These are phyloP conservation scores for Chrysina gloriosa DNA, from an alignment of 2,888 invertebrate species.

Conservation along the genomic window DNA sequence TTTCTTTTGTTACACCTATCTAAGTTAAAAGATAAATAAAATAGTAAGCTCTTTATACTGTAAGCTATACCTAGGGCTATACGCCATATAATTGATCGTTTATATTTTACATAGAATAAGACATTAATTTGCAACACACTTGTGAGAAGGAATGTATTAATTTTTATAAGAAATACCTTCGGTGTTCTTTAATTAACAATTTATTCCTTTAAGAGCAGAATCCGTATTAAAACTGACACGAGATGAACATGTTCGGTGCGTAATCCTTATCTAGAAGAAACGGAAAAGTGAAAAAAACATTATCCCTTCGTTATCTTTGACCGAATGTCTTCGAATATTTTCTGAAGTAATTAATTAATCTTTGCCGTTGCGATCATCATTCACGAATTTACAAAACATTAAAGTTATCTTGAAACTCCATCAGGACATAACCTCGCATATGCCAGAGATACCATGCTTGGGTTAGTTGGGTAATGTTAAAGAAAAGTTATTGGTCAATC, in stretches of 20 bases:
- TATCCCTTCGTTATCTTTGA: constrained; percentile 1
- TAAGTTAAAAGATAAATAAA: no score
- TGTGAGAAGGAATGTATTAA: no score
- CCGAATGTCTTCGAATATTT: constrained; percentile 46
- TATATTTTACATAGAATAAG: no score
- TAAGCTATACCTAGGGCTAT: no score
- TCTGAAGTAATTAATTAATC: constrained; percentile 52
- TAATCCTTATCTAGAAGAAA: constrained; percentile 41
- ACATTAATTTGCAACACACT: no score
- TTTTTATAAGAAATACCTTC: constrained; percentile 45
- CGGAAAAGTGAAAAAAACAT: neutral
- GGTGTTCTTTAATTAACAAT: no score
- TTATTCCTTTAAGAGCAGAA: no score
- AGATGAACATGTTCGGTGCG: constrained; percentile 47
- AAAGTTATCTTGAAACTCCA: constrained; percentile 21
- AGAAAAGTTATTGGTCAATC: neutral
- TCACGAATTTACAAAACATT: constrained; percentile 48
- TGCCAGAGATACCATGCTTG: neutral
- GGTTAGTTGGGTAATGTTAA: no score
- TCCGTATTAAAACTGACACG: constrained; percentile 49
- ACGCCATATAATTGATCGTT: no score
- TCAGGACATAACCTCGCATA: constrained; percentile 10
- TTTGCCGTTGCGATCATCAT: constrained; percentile 47
- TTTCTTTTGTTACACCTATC: no score
- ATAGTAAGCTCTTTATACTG: no score